These are phyloP conservation scores for Orius laevigatus DNA, from an alignment of 1,140 invertebrate species.

Conservation along the genomic window DNA sequence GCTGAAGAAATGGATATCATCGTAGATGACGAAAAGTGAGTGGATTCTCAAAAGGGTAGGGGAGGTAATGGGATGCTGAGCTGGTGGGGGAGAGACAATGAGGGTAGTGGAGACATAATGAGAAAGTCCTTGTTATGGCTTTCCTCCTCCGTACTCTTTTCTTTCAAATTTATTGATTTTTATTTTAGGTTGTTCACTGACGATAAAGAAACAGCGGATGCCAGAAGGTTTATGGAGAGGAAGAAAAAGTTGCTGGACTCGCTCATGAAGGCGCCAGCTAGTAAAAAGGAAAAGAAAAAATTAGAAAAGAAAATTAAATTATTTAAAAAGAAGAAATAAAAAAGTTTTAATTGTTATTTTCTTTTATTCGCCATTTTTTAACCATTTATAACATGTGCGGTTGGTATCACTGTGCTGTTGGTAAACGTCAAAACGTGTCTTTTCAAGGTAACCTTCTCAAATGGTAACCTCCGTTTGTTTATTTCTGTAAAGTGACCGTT, in stretches of 20 bases:
- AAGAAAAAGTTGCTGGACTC: not conserved
- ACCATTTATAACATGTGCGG: not conserved
- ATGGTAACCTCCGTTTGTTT: not conserved
- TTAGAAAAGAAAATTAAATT: not conserved
- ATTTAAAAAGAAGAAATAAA: not conserved
- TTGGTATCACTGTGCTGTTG: not conserved
- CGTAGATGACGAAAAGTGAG: slow-evolving; percentile 56
- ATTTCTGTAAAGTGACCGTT: not conserved
- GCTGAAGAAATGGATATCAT: slow-evolving; percentile 76
- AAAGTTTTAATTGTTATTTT: not conserved
- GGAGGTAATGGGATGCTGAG: too few species aligned
- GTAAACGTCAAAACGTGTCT: not conserved
- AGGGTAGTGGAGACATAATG: not conserved
- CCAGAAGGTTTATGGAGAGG: not conserved
- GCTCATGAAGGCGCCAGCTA: not conserved
- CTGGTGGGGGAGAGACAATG: too few species aligned
- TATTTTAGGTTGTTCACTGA: not conserved
- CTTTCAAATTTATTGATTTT: not conserved
- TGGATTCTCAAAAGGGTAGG: slow-evolving; percentile 3
- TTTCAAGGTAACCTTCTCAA: not conserved
- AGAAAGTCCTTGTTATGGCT: not conserved
- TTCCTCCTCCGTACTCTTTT: not conserved
- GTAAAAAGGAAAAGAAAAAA: not conserved
- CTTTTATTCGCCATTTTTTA: not conserved
- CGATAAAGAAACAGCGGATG: not conserved